Base-by-base conservation (phyloP, 2,113 vertebrate genomes). In the Lepus timidus region DNA sequence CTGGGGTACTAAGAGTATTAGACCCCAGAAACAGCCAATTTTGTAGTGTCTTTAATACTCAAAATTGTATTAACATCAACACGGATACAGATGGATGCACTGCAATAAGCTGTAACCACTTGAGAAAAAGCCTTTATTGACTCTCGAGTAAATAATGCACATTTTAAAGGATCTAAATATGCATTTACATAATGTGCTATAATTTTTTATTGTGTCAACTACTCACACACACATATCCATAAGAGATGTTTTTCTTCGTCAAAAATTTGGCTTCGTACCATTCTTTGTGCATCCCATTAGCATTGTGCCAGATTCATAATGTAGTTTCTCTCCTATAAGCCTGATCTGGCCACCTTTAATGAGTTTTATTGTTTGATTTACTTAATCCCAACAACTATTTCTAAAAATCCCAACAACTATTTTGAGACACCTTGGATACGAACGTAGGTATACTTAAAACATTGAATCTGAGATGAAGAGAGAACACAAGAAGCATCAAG, bases 131-230 rank as follows among this genome's bases (percentile, higher is more conserved):
- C 82, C 95, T 97, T 96, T 95, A 95, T 97, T 97, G 97, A 95
- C 97, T 97, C 90, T 95, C 97, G 71, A 97, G 96, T 97, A 96
- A 97, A 97, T 96, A 97, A 97, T 97, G 96, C 96, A 97, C 96
- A 97, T 96, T 97, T 97, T 96, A 97, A 96, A 97, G 94, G 85
- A 95, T 80, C 96, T 97, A 97, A 97, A 97, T 96, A 97, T 93
- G 94, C 96, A 95, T 97, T 97, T 93, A 95, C 93, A 96, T 97
- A 97, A 97, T 97, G 92, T 94, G 85, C 95, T 94, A 71, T 96
- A 96, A 97, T 97, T 96, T 97, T 97, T 97, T 96, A 96, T 97
- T 93, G 70, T 96, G 95, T 97, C 95, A 95, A 49, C 94, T 90
- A 82, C 85, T 91, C 91, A 95, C 84, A 87, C 76, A 51, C 64